Evolutionary conservation across 2,797 vertebrate genomes (phyloP), one percentile per base, ranked within the genome.

Genomic region (Darevskia nairensis): DNA sequence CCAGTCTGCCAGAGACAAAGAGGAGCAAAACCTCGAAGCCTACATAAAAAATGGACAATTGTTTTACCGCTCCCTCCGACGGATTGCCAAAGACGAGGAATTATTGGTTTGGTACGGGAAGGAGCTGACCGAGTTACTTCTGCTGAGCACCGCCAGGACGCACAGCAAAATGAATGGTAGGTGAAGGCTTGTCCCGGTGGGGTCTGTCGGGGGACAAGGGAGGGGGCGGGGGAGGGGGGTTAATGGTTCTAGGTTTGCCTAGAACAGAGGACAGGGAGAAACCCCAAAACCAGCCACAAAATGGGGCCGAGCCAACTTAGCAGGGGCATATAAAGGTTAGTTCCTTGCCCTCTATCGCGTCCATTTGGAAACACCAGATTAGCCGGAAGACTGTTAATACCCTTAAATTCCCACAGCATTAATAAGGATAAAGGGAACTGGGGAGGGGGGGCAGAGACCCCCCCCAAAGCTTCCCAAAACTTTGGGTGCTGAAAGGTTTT

Each of bases 41-140:
- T 99, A 99, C 88, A 98, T 99, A 89, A 99, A 99, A 96, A 99
- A 98, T 76, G 98, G 98, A 27, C 99, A 99, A 96, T 97, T 99
- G 89, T 98, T 99, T 89, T 99, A 99, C 94, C 98, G 99, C 92
- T 99, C 98, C 9, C 97, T 99, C 39, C 97, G 98, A 85, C 98
- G 98, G 92, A 98, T 99, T 80, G 98, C 98, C 96, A 99, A 99
- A 96, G 98, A 99, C 80, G 99, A 99, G 95, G 99, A 99, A 96
- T 94, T 99, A 86, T 96, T 99, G 92, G 99, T 99, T 82, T 99
- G 99, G 99, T 99, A 99, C 91, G 98, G 99, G 69, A 98, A 98
- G 88, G 99, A 99, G 92, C 97, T 99, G 88, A 97, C 97, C 2
- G 98, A 99, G 89, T 96, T 99, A 88, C 98, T 99, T 91, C 96